Evolutionary conservation across 2,113 vertebrate genomes (phyloP).

Genomic region (Psilopogon haemacephalus): DNA sequence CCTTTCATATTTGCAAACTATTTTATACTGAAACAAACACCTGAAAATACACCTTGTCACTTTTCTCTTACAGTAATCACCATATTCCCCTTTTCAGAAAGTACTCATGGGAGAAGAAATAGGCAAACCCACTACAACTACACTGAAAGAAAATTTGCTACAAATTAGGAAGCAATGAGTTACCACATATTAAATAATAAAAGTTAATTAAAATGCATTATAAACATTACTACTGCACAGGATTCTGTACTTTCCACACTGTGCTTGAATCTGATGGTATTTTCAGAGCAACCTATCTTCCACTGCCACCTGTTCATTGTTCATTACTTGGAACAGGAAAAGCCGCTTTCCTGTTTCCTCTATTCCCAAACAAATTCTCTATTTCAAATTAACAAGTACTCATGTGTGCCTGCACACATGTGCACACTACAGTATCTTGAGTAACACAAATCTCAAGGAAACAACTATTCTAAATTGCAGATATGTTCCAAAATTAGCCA

Average conservation of each 20-base stretch:
- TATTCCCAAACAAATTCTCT: slow-evolving; percentile 1
- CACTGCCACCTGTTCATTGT: slow-evolving; percentile 14
- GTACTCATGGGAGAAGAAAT: background rate
- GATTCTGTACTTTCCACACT: background rate
- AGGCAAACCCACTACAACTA: no score
- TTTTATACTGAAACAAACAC: background rate
- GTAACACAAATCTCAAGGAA: background rate
- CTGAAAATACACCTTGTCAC: background rate
- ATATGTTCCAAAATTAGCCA: slow-evolving; percentile 2
- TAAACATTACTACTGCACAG: background rate
- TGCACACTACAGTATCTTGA: background rate
- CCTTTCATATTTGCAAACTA: background rate
- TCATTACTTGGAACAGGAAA: slow-evolving; percentile 28
- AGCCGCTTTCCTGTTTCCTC: background rate
- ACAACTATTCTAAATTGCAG: background rate
- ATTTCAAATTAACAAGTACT: background rate
- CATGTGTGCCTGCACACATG: background rate
- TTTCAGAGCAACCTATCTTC: background rate
- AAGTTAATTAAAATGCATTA: background rate
- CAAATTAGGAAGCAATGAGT: background rate
- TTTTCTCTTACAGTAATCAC: background rate
- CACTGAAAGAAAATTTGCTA: background rate
- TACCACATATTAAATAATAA: background rate
- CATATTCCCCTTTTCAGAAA: background rate
- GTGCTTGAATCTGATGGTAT: background rate